Percentiles rank a stretch among this genome's conserved stretches.
Evolutionary conservation across 1,140 invertebrate genomes (phyloP).

Genomic region (Brachionus calyciflorus): DNA sequence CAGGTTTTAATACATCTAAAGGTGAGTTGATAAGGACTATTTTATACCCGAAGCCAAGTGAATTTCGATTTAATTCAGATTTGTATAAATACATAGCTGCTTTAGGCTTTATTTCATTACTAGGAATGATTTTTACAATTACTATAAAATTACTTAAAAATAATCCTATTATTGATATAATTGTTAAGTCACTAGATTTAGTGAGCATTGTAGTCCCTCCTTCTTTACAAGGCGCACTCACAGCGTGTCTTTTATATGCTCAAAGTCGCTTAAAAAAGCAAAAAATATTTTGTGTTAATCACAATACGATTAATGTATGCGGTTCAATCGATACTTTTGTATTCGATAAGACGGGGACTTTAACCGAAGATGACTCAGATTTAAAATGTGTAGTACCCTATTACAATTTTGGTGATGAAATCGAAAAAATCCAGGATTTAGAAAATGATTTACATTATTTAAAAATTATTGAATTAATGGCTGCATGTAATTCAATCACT

Average conservation of each 20-base stretch:
- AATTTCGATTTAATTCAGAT: not conserved
- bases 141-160: not conserved
- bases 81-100: not conserved
- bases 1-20: conserved; percentile 1
- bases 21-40: not conserved
- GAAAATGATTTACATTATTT: conserved; percentile 61
- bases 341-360: conserved; percentile 69
- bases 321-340: conserved; percentile 6
- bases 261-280: conserved; percentile 2
- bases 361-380: conserved; percentile 83
- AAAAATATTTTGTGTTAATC: conserved; percentile 17
- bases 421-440: not conserved
- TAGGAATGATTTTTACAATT: not conserved
- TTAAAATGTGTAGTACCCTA: conserved; percentile 75
- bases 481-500: conserved; percentile 81
- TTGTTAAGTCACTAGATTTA: not conserved
- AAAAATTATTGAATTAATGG: conserved; percentile 66
- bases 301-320: not conserved
- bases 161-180: not conserved
- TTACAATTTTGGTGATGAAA: not conserved
- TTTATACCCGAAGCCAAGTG: conserved; percentile 2
- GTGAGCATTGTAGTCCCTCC: not conserved
- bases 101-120: not conserved
- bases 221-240: not conserved
- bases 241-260: conserved; percentile 26